Evolutionary conservation across 1,140 invertebrate genomes (phyloP), one percentile per base, ranked within the genome.

Genomic region (Hyles vespertilio): DNA sequence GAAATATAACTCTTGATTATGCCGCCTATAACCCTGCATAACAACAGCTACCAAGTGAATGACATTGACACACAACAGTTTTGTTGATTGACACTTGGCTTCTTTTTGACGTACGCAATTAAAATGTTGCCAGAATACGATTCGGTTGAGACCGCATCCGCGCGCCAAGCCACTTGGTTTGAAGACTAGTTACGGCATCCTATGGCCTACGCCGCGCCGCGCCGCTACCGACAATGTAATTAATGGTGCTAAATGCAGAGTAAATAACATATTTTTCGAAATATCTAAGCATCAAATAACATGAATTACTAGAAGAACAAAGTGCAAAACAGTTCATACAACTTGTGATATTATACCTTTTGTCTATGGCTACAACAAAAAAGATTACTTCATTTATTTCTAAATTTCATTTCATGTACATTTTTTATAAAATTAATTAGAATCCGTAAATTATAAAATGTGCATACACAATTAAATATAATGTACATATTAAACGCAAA

Each of bases 1-100:
- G 62, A 69, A 65, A 67, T 57, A 69, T 59, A 70, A 72, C 59
- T 54, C 61, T 70, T 72, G 61, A 60, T 67, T 61, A 65, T 58
- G 65, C 69, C 60, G 55, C 58, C 66, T 64, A 59, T 52, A 58
- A 32, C 52, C 9, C n/a, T 51, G 47, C 56, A 32, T 58, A 54
- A 59, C 62, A 60, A 69, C 70, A 63, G 67, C 48, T 55, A 48
- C 33, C 63, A 51, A 51, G 33, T 55, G 22, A 22, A 22, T 22
- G 57, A 61, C 44, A 50, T 61, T 69, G 58, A 66, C 63, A 66
- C 61, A 64, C 49, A 46, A 33, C n/a, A 51, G 33, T 32, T 40
- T 59, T 59, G 34, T 45, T 22, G 46, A 32, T 45, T 55, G 54
- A 59, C 53, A 53, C 56, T 50, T 58, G 56, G 47, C 61, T 49